These are phyloP conservation scores for Oligia fasciuncula DNA, from an alignment of 2,888 invertebrate genomes.

Conservation along the genomic window DNA sequence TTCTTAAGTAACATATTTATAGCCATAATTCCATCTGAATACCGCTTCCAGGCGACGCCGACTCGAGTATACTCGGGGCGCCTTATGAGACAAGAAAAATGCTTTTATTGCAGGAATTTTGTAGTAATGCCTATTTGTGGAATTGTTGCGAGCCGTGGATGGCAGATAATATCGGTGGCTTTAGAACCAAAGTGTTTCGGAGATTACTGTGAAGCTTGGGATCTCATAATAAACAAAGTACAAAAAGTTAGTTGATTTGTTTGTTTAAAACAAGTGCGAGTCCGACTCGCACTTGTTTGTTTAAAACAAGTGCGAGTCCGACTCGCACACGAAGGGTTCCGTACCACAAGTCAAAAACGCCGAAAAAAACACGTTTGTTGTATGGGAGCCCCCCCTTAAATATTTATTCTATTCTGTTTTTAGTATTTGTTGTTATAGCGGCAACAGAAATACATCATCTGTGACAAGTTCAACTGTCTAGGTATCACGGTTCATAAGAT, in stretches of 20 bases:
- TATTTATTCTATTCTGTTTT: no score
- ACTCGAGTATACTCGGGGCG: neutral
- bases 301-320: no score
- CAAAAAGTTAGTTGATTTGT: slow-evolving; percentile 76
- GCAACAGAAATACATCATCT: no score
- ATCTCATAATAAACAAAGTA: slow-evolving; percentile 80
- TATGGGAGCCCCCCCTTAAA: no score
- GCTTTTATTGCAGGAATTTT: slow-evolving; percentile 76
- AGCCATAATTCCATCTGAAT: neutral
- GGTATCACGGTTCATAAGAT: no score
- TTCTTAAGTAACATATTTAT: neutral
- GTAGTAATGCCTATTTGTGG: slow-evolving; percentile 86
- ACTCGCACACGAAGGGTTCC: no score
- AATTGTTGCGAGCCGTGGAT: slow-evolving; percentile 82
- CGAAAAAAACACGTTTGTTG: no score
- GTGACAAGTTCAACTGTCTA: no score
- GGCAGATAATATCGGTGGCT: slow-evolving; percentile 87
- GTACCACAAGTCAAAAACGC: no score
- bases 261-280: no score
- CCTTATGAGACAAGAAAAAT: neutral
- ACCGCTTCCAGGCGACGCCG: no score
- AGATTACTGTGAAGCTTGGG: slow-evolving; percentile 86
- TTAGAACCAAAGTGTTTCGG: slow-evolving; percentile 82
- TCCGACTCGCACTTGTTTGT: neutral
- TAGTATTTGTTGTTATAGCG: no score